These are phyloP conservation scores for Cyprinodon brontotheroides DNA, from an alignment of 2,113 vertebrate genomes.

Conservation along the genomic window DNA sequence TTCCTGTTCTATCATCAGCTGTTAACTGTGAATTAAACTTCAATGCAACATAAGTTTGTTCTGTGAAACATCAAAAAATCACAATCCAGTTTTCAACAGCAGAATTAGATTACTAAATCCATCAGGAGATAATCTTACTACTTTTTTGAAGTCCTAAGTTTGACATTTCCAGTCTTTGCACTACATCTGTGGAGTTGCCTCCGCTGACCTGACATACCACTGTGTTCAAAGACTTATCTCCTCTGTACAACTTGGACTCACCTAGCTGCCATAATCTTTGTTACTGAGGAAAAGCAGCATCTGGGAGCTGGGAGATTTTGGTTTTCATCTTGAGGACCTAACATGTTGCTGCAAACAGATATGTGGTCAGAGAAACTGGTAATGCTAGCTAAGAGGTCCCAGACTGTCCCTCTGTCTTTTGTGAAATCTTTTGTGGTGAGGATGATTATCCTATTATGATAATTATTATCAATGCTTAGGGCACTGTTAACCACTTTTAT, in stretches of 20 bases:
- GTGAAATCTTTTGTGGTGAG: slow-evolving; percentile 10
- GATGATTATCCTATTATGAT: not conserved
- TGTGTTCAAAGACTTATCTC: slow-evolving; percentile 48
- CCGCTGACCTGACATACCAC: slow-evolving; percentile 48
- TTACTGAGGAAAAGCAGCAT: slow-evolving; percentile 31
- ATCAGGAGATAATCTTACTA: slow-evolving; percentile 49
- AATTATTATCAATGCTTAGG: not conserved
- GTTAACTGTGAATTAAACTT: not conserved
- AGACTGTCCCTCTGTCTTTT: slow-evolving; percentile 17
- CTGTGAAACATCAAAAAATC: slow-evolving; percentile 14
- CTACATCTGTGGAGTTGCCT: slow-evolving; percentile 57
- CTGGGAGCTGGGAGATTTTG: slow-evolving; percentile 36
- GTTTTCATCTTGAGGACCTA: slow-evolving; percentile 42
- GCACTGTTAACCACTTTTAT: slow-evolving; percentile 3
- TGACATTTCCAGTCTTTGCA: slow-evolving; percentile 64
- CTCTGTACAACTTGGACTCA: slow-evolving; percentile 57
- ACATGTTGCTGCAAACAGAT: slow-evolving; percentile 14
- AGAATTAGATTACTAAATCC: slow-evolving; percentile 59
- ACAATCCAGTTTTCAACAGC: slow-evolving; percentile 42
- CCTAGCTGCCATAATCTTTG: slow-evolving; percentile 38
- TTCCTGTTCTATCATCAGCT: not conserved
- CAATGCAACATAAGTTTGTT: not conserved
- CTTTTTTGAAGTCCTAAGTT: slow-evolving; percentile 44
- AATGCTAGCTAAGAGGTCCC: slow-evolving; percentile 23
- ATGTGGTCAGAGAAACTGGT: slow-evolving; percentile 43